These are phyloP conservation scores for Amazona vittata DNA, from an alignment of 2,113 vertebrate genomes.

Conservation along the genomic window DNA sequence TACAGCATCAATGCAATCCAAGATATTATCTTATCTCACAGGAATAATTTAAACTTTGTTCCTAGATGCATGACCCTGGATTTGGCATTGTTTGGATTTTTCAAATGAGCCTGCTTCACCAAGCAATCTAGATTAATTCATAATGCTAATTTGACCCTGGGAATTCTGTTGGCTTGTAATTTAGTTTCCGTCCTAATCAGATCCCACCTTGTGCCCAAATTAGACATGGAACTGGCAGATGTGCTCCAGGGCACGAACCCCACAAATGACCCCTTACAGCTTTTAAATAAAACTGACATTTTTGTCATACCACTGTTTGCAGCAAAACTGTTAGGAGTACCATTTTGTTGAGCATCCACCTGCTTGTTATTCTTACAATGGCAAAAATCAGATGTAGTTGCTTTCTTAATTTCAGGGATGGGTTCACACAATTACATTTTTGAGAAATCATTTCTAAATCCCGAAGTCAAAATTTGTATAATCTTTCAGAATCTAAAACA, in stretches of 20 bases:
- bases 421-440: neutral
- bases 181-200: constrained; percentile 1
- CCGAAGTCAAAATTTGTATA: neutral
- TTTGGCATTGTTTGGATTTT: neutral
- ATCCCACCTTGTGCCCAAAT: neutral
- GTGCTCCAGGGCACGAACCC: neutral
- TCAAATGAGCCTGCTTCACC: neutral
- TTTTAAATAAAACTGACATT: neutral
- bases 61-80: neutral
- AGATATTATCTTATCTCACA: neutral
- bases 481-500: neutral
- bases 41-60: neutral
- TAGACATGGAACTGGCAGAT: neutral
- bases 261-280: neutral
- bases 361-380: neutral
- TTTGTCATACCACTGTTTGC: neutral
- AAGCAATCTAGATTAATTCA: neutral
- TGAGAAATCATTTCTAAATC: neutral
- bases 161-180: neutral
- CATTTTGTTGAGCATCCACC: neutral
- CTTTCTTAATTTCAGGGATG: neutral
- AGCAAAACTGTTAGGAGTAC: neutral
- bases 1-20: neutral
- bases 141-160: neutral
- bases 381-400: neutral